Conservation (phyloP, 53 echinoderm and acorn worm species). For the Crossaster papposus region DNA sequence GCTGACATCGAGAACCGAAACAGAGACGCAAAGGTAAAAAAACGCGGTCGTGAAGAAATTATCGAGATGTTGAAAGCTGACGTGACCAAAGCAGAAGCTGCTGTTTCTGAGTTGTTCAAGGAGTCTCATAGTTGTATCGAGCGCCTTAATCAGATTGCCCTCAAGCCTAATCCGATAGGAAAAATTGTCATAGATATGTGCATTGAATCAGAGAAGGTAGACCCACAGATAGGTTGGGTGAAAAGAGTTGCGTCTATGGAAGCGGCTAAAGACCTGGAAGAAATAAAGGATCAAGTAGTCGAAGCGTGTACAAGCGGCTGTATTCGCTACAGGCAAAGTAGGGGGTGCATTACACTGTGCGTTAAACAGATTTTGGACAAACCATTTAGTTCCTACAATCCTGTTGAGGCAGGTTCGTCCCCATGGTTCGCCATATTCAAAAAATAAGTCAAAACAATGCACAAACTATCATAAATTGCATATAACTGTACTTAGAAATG, state of each 20-base stretch:
- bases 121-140: conserved; percentile 18
- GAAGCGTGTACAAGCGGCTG: too few relatives aligned
- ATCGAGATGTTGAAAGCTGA: conserved; percentile 42
- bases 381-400: too few relatives aligned
- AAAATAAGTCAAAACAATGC: too few relatives aligned
- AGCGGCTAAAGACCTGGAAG: too few relatives aligned
- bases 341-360: too few relatives aligned
- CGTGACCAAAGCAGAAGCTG: neutral
- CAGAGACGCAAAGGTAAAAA: conserved; percentile 37
- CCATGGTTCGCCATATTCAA: too few relatives aligned
- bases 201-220: conserved; percentile 52
- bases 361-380: too few relatives aligned
- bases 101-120: conserved; percentile 16
- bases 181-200: conserved; percentile 58
- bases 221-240: conserved; percentile 54
- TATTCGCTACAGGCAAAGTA: too few relatives aligned
- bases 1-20: conserved; percentile 38
- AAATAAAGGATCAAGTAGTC: too few relatives aligned
- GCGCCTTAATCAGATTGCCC: conserved; percentile 38
- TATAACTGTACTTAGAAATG: too few relatives aligned
- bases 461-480: too few relatives aligned
- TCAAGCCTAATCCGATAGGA: conserved; percentile 32
- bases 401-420: too few relatives aligned
- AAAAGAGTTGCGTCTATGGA: neutral
- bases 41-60: conserved; percentile 51